Evolutionary conservation across 2,797 vertebrate genomes (phyloP).

Genomic region (Lemur catta): DNA sequence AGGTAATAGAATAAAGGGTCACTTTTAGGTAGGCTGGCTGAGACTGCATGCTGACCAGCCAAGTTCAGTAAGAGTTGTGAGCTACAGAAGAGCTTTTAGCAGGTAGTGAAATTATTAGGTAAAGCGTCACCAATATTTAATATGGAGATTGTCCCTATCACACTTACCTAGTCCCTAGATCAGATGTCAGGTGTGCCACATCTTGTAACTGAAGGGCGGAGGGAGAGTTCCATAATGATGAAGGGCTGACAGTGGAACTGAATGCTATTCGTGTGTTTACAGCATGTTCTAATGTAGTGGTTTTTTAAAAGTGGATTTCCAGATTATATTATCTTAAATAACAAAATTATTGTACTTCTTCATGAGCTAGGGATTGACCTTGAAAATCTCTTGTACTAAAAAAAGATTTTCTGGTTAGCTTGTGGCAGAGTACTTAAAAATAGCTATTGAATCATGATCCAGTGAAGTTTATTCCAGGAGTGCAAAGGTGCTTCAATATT

Average conservation of each 20-base stretch:
- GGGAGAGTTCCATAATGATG: neutral
- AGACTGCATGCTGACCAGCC: neutral
- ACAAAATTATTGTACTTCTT: neutral
- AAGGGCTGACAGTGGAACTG: neutral
- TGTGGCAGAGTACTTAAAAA: neutral
- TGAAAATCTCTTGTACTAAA: neutral
- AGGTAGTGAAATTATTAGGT: neutral
- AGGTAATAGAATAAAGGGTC: neutral
- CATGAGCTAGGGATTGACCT: neutral
- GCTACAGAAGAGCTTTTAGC: neutral
- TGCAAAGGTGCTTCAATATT: neutral
- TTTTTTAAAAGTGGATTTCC: neutral
- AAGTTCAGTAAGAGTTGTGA: neutral
- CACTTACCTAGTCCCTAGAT: neutral
- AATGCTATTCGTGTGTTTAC: neutral
- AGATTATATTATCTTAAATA: neutral
- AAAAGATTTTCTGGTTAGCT: neutral
- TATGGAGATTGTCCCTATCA: neutral
- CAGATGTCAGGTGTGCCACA: neutral
- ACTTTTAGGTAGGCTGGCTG: neutral
- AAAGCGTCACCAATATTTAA: neutral
- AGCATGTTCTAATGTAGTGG: neutral
- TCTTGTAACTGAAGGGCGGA: neutral
- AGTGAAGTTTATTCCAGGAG: neutral
- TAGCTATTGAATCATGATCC: constrained; percentile 13